Conservation (phyloP, 2,797 vertebrate species). For the Octomys mimax region DNA sequence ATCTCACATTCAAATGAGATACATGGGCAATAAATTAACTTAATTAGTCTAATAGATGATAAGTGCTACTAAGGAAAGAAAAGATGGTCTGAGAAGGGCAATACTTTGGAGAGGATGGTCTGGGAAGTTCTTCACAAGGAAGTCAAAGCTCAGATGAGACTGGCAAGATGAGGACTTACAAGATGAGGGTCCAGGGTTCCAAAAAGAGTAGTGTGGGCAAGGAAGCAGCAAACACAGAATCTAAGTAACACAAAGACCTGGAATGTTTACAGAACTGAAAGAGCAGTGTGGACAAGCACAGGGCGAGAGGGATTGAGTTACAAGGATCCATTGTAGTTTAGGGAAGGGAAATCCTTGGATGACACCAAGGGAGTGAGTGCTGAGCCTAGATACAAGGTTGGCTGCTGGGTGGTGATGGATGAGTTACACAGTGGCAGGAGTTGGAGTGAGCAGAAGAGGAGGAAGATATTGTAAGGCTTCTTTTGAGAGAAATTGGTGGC, state of each 20-base stretch:
- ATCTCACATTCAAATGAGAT: slow-evolving; percentile 15
- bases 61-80: not conserved
- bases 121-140: not conserved
- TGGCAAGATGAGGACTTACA: not conserved
- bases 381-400: no score
- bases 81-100: not conserved
- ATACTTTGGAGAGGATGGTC: not conserved
- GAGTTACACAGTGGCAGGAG: not conserved
- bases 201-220: not conserved
- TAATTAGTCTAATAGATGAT: not conserved
- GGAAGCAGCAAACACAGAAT: not conserved
- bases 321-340: not conserved
- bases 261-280: not conserved
- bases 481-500: not conserved
- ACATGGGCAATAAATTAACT: slow-evolving; percentile 28
- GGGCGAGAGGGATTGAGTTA: not conserved
- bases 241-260: not conserved
- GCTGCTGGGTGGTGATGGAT: not conserved
- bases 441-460: not conserved
- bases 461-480: not conserved
- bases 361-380: not conserved
- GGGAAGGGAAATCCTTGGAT: not conserved
- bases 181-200: not conserved
- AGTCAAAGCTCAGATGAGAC: not conserved
- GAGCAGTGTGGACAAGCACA: rapidly evolving